These are phyloP conservation scores for Phengaris alcon DNA, from an alignment of 2,888 invertebrate species.

Conservation along the genomic window DNA sequence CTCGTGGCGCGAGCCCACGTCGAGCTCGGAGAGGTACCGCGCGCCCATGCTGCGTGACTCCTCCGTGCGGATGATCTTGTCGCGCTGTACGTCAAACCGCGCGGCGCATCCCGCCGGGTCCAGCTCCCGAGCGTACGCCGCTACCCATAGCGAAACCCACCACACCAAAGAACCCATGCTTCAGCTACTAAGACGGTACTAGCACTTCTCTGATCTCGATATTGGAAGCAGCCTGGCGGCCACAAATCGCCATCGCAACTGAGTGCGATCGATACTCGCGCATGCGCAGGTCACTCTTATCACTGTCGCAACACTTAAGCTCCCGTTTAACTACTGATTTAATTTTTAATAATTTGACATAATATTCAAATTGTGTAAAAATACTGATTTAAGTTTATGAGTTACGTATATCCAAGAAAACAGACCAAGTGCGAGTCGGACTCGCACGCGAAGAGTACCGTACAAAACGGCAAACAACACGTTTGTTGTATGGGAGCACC, in stretches of 20 bases:
- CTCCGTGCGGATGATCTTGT: conserved; percentile 94
- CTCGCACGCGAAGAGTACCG: too few relatives aligned
- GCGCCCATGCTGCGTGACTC: conserved; percentile 94
- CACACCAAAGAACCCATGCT: conserved; percentile 49
- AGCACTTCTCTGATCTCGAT: neutral
- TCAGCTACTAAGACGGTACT: conserved; percentile 31
- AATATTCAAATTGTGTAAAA: too few relatives aligned
- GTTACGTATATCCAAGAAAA: too few relatives aligned
- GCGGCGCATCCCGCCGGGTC: conserved; percentile 84
- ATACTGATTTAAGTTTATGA: too few relatives aligned
- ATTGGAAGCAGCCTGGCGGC: conserved; percentile 14
- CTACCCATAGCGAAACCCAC: conserved; percentile 45
- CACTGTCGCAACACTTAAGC: conserved; percentile 4
- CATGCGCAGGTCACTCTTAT: conserved; percentile 44
- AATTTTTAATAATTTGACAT: neutral
- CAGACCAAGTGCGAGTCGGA: too few relatives aligned
- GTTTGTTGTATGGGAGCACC: too few relatives aligned
- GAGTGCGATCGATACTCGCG: conserved; percentile 51
- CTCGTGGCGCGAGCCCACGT: conserved; percentile 88
- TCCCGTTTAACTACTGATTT: neutral
- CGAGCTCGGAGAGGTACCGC: conserved; percentile 91
- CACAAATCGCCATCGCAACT: conserved; percentile 30
- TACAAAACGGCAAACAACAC: too few relatives aligned
- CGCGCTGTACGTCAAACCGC: conserved; percentile 90
- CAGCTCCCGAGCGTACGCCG: conserved; percentile 69